phyloP scores from a whole-genome alignment of 2,113 vertebrate genomes.

The Cinclus mexicanus region DNA sequence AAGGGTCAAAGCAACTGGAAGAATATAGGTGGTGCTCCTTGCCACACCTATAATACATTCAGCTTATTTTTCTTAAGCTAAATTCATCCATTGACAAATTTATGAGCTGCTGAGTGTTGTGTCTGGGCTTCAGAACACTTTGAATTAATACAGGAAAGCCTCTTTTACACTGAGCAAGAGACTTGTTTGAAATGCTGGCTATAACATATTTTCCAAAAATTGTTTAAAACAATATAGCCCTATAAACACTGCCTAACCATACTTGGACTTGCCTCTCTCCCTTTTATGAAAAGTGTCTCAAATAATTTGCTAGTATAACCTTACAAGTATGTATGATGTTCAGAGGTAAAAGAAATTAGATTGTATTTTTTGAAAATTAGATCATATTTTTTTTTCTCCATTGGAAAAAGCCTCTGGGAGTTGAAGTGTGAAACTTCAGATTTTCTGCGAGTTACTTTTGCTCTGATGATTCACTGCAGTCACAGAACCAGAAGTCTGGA shows the following conservation, averaged over 20 bases:
- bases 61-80: slow-evolving; percentile 59
- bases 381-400: not conserved
- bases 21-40: slow-evolving; percentile 52
- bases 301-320: not conserved
- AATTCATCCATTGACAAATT: slow-evolving; percentile 66
- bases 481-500: not conserved
- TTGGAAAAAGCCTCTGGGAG: not conserved
- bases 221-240: slow-evolving; percentile 24
- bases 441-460: not conserved
- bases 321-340: not conserved
- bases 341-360: not conserved
- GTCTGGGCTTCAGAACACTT: slow-evolving; percentile 51
- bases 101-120: slow-evolving; percentile 64
- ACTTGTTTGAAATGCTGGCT: slow-evolving; percentile 34
- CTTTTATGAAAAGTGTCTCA: not conserved
- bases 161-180: slow-evolving; percentile 39
- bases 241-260: slow-evolving; percentile 12
- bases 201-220: slow-evolving; percentile 15
- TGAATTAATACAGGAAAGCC: slow-evolving; percentile 51
- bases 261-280: not conserved
- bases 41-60: slow-evolving; percentile 52
- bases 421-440: not conserved
- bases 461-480: not conserved
- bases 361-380: not conserved
- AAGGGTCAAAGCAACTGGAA: slow-evolving; percentile 17